These are phyloP conservation scores for Dorcus hopei DNA, from an alignment of 2,888 invertebrate species.

Conservation along the genomic window DNA sequence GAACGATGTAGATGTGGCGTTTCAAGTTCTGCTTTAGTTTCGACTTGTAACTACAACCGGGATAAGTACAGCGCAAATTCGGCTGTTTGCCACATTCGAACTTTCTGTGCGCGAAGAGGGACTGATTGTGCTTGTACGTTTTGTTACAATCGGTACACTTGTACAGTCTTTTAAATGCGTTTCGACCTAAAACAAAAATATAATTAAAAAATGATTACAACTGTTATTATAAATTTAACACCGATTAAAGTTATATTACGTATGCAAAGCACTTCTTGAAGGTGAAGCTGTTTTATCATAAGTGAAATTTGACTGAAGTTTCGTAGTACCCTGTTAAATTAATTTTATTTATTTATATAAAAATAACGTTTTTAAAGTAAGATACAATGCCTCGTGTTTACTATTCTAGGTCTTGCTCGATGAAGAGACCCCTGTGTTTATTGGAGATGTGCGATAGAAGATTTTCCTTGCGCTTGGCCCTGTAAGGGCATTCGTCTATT, in stretches of 20 bases:
- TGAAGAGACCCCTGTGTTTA: slow-evolving; percentile 2
- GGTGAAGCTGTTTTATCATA: too few species aligned
- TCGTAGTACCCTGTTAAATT: too few species aligned
- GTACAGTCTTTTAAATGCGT: neutral
- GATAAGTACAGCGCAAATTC: slow-evolving; percentile 46
- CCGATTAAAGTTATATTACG: too few species aligned
- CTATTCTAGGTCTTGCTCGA: too few species aligned
- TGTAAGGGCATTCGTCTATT: slow-evolving; percentile 40
- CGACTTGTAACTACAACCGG: slow-evolving; percentile 41
- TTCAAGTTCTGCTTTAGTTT: slow-evolving; percentile 55
- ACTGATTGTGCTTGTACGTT: slow-evolving; percentile 15
- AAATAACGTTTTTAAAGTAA: too few species aligned
- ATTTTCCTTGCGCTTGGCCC: slow-evolving; percentile 7
- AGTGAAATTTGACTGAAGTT: too few species aligned
- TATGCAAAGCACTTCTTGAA: too few species aligned
- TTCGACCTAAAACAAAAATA: neutral
- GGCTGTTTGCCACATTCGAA: slow-evolving; percentile 54
- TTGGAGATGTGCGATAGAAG: slow-evolving; percentile 6
- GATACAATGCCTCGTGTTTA: too few species aligned
- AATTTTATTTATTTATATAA: too few species aligned
- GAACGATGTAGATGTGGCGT: slow-evolving; percentile 40
- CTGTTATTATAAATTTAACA: too few species aligned
- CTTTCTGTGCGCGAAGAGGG: slow-evolving; percentile 13
- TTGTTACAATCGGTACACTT: slow-evolving; percentile 12
- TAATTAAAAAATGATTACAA: neutral